Evolutionary conservation across 2,797 vertebrate genomes (phyloP), one percentile per base, ranked within the genome.

Genomic region (Gallinago nigripennis): DNA sequence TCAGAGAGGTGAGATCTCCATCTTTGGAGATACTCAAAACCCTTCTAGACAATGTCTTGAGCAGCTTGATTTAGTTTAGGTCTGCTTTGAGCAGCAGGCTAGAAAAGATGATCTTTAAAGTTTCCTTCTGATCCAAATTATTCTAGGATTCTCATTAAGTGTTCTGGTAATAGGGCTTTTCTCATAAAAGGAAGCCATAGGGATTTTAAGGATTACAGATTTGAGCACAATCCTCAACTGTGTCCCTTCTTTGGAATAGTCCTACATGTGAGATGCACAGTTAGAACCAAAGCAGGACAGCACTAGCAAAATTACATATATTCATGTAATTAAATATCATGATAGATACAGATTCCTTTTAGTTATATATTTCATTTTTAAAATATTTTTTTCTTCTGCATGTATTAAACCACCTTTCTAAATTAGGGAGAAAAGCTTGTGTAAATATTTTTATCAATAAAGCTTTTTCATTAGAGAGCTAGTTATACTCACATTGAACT

Each of bases 361-460:
- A 28, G 13, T n/a, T 75, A 60, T 69, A 23, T 6, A 53, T 43
- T 86, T 70, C 0, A 15, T 79, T 79, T 57, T 71, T 72, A 68
- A 9, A 9, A 35, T 17, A 4, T 30, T 20, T 64, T 78, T 68
- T 68, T 37, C 54, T 58, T 19, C 35, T 0, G 0, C 12, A 28
- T 51, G 28, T 33, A 69, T 15, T 69, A 54, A 86, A 43, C 15
- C 18, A 82, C 33, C 39, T 58, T 95, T 76, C 28, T 45, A 90
- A 76, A 10, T 60, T 69, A 54, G 71, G 56, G 24, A 87, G 7
- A 5, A 41, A 81, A 82, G 28, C 25, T 77, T 70, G 27, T 68
- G 17, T 41, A 82, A 70, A 77, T 73, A 82, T 68, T 94, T 84
- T 88, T 85, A 66, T 25, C 48, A 70, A 63, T 60, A 73, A 61